phyloP scores from a whole-genome alignment of 2,888 invertebrate species.

The Himalopsyche anomala region DNA sequence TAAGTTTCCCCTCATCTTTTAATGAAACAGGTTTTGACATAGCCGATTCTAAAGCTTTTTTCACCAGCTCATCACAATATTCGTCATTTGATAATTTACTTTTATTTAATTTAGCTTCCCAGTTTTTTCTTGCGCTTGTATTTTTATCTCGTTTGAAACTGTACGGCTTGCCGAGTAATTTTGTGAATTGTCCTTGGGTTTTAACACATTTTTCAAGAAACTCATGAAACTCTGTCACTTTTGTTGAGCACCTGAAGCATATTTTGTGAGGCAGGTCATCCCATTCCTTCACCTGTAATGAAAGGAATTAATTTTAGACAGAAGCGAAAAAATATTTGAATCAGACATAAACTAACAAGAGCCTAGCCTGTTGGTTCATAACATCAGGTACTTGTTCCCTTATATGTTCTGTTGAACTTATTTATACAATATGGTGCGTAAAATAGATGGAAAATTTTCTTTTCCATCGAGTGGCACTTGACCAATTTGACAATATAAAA shows the following conservation, averaged over 20 bases:
- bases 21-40: not conserved
- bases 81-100: constrained; percentile 75
- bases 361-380: too few relatives aligned
- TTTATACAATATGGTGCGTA: too few relatives aligned
- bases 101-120: constrained; percentile 74
- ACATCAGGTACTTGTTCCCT: too few relatives aligned
- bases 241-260: constrained; percentile 76
- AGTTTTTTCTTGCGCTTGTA: constrained; percentile 69
- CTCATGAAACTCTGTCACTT: constrained; percentile 74
- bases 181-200: constrained; percentile 71
- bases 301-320: constrained; percentile 14
- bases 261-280: constrained; percentile 76
- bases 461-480: too few relatives aligned
- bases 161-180: constrained; percentile 68
- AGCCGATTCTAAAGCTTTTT: constrained; percentile 72
- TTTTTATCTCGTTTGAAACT: constrained; percentile 50
- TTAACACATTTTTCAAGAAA: constrained; percentile 74
- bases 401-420: too few relatives aligned
- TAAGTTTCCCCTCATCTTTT: constrained; percentile 16
- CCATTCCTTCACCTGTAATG: constrained; percentile 74
- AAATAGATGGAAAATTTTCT: too few relatives aligned
- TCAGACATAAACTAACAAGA: too few relatives aligned
- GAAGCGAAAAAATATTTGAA: not conserved
- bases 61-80: constrained; percentile 74
- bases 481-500: too few relatives aligned